Percentiles rank a stretch among this genome's conserved stretches.
These are phyloP conservation scores for Calyptomena viridis DNA, from an alignment of 2,113 vertebrate species.

Conservation along the genomic window DNA sequence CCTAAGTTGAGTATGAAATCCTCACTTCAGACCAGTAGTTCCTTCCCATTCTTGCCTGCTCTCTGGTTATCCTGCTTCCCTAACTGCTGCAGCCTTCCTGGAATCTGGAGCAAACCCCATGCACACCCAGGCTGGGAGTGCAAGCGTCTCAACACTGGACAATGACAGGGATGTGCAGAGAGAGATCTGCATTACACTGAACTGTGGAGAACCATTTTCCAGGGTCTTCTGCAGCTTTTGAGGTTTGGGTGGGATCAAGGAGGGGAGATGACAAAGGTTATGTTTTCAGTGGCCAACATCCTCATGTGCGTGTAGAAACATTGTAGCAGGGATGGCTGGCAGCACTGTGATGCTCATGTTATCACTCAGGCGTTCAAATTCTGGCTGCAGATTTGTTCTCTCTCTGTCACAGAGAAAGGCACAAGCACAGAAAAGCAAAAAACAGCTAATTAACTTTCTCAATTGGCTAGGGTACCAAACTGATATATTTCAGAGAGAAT, in stretches of 20 bases:
- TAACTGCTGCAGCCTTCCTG: not conserved
- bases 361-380: not conserved
- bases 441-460: slow-evolving; percentile 27
- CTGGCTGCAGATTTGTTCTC: not conserved
- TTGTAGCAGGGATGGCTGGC: rapidly evolving
- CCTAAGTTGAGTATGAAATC: not conserved
- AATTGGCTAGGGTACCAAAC: not conserved
- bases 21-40: not conserved
- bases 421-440: not conserved
- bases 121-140: rapidly evolving
- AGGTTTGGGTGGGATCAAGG: not conserved
- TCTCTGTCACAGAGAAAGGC: not conserved
- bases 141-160: rapidly evolving
- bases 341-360: not conserved
- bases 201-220: not conserved
- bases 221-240: not conserved
- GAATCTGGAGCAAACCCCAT: rapidly evolving
- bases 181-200: rapidly evolving
- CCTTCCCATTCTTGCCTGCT: not conserved
- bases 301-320: rapidly evolving
- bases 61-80: not conserved
- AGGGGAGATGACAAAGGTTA: not conserved
- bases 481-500: not conserved
- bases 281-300: not conserved
- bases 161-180: not conserved